phyloP scores from a whole-genome alignment of 2,888 invertebrate species.

The Clanis bilineata region DNA sequence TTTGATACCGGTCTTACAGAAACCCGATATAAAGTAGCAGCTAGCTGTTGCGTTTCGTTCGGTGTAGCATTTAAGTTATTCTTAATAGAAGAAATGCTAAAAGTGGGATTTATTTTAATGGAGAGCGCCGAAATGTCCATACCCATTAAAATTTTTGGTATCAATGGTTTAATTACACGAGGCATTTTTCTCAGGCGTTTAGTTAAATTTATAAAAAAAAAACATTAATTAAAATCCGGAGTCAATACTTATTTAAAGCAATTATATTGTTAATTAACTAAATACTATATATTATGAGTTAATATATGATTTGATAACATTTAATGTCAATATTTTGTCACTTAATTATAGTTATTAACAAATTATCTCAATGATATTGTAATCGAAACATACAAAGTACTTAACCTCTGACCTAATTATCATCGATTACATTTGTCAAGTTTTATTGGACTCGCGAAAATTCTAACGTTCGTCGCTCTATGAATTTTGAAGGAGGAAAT shows the following conservation, averaged over 20 bases:
- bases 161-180: no score
- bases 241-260: background rate
- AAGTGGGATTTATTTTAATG: no score
- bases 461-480: background rate
- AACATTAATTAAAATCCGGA: background rate
- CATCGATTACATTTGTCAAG: background rate
- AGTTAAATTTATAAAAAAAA: no score
- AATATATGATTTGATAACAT: conserved; percentile 11
- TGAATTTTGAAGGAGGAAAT: no score
- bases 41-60: no score
- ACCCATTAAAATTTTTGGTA: no score
- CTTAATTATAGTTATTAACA: conserved; percentile 3
- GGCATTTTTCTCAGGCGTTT: no score
- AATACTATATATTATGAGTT: background rate
- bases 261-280: conserved; percentile 1
- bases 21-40: no score
- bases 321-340: conserved; percentile 5
- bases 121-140: no score
- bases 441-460: background rate
- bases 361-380: background rate
- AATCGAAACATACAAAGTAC: conserved; percentile 2
- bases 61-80: no score
- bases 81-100: no score
- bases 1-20: no score
- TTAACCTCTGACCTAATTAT: background rate